Base-by-base conservation (phyloP, 2,888 invertebrate species). In the Marasmarcha lunaedactyla region DNA sequence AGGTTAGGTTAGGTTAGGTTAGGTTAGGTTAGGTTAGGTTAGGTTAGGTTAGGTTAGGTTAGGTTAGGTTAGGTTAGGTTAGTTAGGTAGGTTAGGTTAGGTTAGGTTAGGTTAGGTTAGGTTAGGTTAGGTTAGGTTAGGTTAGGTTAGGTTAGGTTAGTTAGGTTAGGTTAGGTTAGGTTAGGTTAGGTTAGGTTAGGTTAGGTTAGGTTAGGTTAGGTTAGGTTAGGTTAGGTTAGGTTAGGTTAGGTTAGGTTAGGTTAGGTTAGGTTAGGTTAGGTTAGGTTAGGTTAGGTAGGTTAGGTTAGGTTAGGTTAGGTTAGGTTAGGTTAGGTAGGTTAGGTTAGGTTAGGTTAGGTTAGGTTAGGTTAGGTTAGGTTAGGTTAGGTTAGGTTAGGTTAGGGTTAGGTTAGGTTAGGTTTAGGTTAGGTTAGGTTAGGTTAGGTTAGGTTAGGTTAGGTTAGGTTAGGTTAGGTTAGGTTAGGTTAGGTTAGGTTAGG, bases 11-110 rank as follows among this genome's bases (percentile, higher is more conserved):
- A 42, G 43, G 45, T 47, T 47, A 45, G 47, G 47, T 47, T 47
- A 47, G 47, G 47, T 47, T 47, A 47, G 47, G 47, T 47, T 47
- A 45, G 47, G 47, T 47, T 47, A 47, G 47, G 47, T 47, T 47
- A 45, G 45, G 47, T 45, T 47, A 43, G 45, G 47, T 47, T 47
- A 46, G 47, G 47, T 47, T 45, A 47, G 46, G 46, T 47, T 45
- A 43, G 46, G 46, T 43, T 45, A 43, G 46, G 42, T 45, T 44
- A 42, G 47, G 43, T 47, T 46, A 46, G 46, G 46, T 46, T 46
- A 34, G 34, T 12, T 34, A 36, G 35, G 35, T 35, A 36, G 40
- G 35, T 40, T 35, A 36, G 40, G 35, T 40, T 35, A 36, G 40
- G 35, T 40, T 35, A 36, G 40, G 35, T 40, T 35, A 36, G 36